Evolutionary conservation across 1,140 invertebrate species (phyloP), one percentile per base, ranked within the genome.

Genomic region (Mamestra configurata): DNA sequence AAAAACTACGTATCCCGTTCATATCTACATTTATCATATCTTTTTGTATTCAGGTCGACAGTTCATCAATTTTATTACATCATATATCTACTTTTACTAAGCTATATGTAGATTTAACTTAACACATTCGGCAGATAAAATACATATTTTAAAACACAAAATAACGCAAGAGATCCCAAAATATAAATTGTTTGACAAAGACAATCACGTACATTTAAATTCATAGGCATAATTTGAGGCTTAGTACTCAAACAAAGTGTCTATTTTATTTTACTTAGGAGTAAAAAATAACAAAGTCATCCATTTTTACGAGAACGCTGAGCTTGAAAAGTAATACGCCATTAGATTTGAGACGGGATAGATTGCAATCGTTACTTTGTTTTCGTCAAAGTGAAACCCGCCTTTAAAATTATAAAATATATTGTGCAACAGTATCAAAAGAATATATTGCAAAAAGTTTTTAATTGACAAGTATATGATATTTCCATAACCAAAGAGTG

Each of bases 321-420:
- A 64, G 59, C 31, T 31, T 64, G 59, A 10, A 68, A 68, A 13
- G 10, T 46, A 46, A 40, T 24, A 40, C 40, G 18, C 37, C 37
- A 46, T 70, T 49, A 70, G 20, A 8, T 49, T 70, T 27, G 22
- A 70, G 66, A 49, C 66, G 1, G 3, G 20, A 70, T 22, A 70
- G 40, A 70, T 70, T 49, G 18, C 40, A 49, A 49, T 27, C 22
- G 22, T 70, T 43, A 43, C 40, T 49, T 27, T 6, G 18, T 43
- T 31, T 5, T 27, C 27, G 15, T 53, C 27, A 72, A 18, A 27
- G 15, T 4, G n/a, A 49, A 49, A 15, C 15, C 13, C 2, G 10
- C 7, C 1, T 43, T 22, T 24, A 18, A 22, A 24, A 55, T 11
- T 1, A 22, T 55, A 5, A 10, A 6, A 55, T 55, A 4, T 10